Evolutionary conservation across 2,888 invertebrate genomes (phyloP).

Genomic region (Seira ritae): DNA sequence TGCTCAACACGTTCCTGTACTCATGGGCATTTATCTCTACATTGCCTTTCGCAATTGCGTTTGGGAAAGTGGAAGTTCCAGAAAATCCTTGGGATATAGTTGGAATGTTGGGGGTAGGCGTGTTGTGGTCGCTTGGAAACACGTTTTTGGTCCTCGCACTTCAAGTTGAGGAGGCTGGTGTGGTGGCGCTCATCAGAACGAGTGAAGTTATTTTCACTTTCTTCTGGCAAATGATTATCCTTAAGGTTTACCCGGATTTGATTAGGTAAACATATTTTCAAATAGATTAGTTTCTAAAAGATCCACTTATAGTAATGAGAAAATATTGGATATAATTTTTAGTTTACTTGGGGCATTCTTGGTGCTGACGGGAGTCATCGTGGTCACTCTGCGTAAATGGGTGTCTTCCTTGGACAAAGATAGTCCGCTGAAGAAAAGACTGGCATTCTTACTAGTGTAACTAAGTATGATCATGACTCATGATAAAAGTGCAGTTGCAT

Average conservation of each 20-base stretch:
- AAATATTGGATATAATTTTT: constrained; percentile 46
- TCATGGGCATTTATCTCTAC: constrained; percentile 23
- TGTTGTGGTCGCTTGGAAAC: constrained; percentile 79
- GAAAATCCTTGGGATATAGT: constrained; percentile 27
- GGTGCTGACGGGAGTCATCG: constrained; percentile 88
- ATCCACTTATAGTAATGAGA: not conserved
- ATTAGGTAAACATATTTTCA: constrained; percentile 53
- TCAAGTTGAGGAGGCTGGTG: constrained; percentile 93
- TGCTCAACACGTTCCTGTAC: constrained; percentile 42
- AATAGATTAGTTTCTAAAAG: not conserved
- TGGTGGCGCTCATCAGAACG: constrained; percentile 91
- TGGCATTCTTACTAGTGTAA: constrained; percentile 58
- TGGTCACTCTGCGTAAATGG: constrained; percentile 91
- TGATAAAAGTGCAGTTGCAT: too few species aligned
- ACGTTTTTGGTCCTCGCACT: constrained; percentile 88
- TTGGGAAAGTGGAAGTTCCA: not conserved
- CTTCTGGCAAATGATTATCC: constrained; percentile 83
- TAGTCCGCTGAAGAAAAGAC: constrained; percentile 46
- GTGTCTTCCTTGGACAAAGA: constrained; percentile 82
- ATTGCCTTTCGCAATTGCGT: not conserved
- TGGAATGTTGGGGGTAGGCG: constrained; percentile 48
- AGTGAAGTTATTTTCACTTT: constrained; percentile 95
- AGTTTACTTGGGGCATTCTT: constrained; percentile 88
- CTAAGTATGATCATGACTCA: not conserved
- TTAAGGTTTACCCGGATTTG: constrained; percentile 57